Base-by-base conservation (phyloP, 2,113 vertebrate species). In the Desmodus rotundus region DNA sequence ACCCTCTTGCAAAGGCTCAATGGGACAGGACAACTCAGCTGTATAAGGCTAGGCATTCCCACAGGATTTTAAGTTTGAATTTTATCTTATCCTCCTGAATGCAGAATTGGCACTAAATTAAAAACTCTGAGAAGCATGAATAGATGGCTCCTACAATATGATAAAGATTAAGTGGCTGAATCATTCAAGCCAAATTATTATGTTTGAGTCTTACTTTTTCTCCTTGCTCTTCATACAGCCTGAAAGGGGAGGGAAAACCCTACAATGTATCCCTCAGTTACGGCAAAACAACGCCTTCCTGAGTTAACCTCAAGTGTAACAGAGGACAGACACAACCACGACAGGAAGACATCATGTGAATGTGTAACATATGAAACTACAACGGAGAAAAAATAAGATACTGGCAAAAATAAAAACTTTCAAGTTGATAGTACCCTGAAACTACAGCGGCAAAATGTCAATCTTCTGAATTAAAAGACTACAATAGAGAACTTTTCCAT, bases 131-230 rank as follows among this genome's bases (percentile, higher is more conserved):
- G 67, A 91, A 33, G 43, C 6, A 70, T 76, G 70, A 87, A 87
- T 45, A 70, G 36, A 77, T 2, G 24, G 41, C 86, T 97, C 38
- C 77, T 89, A 73, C 33, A 43, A 26, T 15, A 93, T 82, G 17
- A 33, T 85, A 81, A 91, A 94, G 61, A 85, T 85, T 89, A 94
- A 33, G 50, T 65, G 12, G 89, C 28, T 76, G 41, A 68, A 95
- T 94, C 85, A 87, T 83, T 85, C 33, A 93, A 94, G 45, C 8
- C 38, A 52, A 70, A 90, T 93, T 86, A 92, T 31, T 76, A 56
- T n/a, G 54, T 45, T 82, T 89, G 26, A 72, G 33, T 28, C 45
- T 91, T 54, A 43, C 9, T 61, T 61, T 61, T 78, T 91, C 50
- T 76, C 50, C 73, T 28, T 45, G 72, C 14, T 41, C 47, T 72